Conservation (phyloP, 1,140 invertebrate genomes). For the Rhynchophorus ferrugineus region DNA sequence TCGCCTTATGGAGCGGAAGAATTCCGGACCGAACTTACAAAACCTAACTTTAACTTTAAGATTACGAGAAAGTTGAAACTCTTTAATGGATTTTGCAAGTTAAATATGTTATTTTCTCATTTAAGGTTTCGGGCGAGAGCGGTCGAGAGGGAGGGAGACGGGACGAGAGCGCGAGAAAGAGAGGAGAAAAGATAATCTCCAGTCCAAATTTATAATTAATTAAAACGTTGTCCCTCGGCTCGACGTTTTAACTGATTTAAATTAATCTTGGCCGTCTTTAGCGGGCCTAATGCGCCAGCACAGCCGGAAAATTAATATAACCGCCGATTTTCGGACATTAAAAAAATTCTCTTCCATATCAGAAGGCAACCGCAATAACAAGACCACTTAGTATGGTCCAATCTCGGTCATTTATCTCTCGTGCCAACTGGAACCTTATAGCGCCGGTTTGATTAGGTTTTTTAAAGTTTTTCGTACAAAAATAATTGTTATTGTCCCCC, state of each 20-base stretch:
- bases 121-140: background rate
- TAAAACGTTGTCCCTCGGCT: conserved; percentile 11
- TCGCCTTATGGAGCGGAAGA: too few species aligned
- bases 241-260: background rate
- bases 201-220: conserved; percentile 23
- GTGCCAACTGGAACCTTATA: too few species aligned
- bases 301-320: background rate
- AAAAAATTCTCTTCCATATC: too few species aligned
- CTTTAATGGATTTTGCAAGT: conserved; percentile 24
- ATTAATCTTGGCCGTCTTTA: background rate
- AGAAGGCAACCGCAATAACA: too few species aligned
- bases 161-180: background rate
- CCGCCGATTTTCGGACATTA: background rate
- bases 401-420: too few species aligned
- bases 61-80: conserved; percentile 20
- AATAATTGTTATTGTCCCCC: too few species aligned
- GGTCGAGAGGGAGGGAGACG: background rate
- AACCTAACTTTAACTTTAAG: conserved; percentile 1
- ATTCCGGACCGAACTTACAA: too few species aligned
- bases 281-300: too few species aligned
- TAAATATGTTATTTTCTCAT: conserved; percentile 25
- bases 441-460: too few species aligned
- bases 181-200: conserved; percentile 14
- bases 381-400: too few species aligned
- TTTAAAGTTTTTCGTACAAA: too few species aligned